Percentiles rank a stretch among this genome's conserved stretches.
Conservation (phyloP, 2,888 invertebrate genomes). For the Branchipolynoe longqiensis region DNA sequence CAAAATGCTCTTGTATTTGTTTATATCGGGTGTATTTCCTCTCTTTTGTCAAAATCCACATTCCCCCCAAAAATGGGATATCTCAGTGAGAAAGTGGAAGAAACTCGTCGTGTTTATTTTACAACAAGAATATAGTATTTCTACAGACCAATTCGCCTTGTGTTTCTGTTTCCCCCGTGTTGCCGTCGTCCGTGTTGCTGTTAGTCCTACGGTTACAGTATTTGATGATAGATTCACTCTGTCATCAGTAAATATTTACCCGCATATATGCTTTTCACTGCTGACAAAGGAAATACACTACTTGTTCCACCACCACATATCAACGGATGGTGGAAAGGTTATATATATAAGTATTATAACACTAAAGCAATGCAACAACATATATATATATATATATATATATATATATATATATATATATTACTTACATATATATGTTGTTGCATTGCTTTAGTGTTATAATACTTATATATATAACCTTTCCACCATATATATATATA, state of each 20-base stretch:
- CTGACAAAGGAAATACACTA: too few species aligned
- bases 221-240: not conserved
- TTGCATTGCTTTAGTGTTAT: not conserved
- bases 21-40: too few species aligned
- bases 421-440: not conserved
- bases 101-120: constrained; percentile 37
- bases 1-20: too few species aligned
- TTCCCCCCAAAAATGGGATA: too few species aligned
- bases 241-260: constrained; percentile 16
- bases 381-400: not conserved
- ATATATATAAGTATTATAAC: too few species aligned
- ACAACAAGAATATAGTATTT: constrained; percentile 27
- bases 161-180: not conserved
- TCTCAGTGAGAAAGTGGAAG: constrained; percentile 3
- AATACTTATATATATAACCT: too few species aligned
- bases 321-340: too few species aligned
- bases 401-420: not conserved
- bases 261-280: not conserved
- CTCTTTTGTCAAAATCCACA: too few species aligned
- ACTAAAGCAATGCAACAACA: not conserved
- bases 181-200: not conserved
- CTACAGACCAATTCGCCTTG: constrained; percentile 18
- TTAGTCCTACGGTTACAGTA: constrained; percentile 4
- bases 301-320: too few species aligned
- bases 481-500: too few species aligned